Percentiles rank a stretch among this genome's conserved stretches.
phyloP scores from a whole-genome alignment of 2,113 vertebrate genomes.

The Thunnus maccoyii region DNA sequence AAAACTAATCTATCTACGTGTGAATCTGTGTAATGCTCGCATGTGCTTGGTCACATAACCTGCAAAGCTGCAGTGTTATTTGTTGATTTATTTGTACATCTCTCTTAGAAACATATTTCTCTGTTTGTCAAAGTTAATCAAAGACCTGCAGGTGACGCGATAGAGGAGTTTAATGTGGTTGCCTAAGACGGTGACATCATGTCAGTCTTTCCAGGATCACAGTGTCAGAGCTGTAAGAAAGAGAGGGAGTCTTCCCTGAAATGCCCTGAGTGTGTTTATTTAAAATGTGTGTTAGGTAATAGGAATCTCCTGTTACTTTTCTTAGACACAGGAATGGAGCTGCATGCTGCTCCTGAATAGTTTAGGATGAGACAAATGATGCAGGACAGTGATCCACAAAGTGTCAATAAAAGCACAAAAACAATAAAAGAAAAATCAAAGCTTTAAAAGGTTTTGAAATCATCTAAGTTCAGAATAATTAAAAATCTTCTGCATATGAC shows the following conservation, averaged over 20 bases:
- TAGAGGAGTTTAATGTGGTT: slow-evolving; percentile 45
- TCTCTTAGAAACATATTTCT: slow-evolving; percentile 7
- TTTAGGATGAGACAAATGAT: not conserved
- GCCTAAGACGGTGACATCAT: slow-evolving; percentile 39
- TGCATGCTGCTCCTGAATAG: not conserved
- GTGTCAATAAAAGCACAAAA: not conserved
- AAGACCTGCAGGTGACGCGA: slow-evolving; percentile 9
- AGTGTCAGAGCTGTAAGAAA: slow-evolving; percentile 14
- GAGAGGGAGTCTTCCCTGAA: slow-evolving; percentile 24
- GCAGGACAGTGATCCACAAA: not conserved
- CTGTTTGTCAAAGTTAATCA: slow-evolving; percentile 48
- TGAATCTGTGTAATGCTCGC: not conserved
- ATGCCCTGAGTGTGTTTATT: slow-evolving; percentile 7
- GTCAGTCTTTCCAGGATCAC: slow-evolving; percentile 26
- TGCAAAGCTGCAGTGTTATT: not conserved
- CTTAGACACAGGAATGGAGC: not conserved
- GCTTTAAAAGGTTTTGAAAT: not conserved
- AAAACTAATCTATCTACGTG: not conserved
- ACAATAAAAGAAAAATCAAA: not conserved
- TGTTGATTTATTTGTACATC: not conserved
- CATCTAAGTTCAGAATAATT: no score
- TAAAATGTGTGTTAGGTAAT: slow-evolving; percentile 24
- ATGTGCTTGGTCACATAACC: not conserved
- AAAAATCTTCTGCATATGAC: no score
- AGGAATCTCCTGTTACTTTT: not conserved